Evolutionary conservation across 2,797 vertebrate genomes (phyloP).

Genomic region (Pyrocephalus nanus): DNA sequence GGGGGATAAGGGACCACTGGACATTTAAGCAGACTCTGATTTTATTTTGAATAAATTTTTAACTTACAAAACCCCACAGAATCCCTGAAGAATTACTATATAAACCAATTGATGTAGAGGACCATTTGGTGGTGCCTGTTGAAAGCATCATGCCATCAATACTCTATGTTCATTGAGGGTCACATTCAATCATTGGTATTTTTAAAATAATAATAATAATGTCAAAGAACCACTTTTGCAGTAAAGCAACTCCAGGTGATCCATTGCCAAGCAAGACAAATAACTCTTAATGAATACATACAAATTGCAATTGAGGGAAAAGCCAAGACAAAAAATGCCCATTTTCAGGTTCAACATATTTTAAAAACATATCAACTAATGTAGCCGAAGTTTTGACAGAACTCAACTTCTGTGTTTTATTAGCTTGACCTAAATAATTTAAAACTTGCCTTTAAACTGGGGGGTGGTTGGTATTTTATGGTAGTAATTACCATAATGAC

Average conservation of each 20-base stretch:
- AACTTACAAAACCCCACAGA: neutral
- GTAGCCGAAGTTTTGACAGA: neutral
- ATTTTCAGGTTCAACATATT: neutral
- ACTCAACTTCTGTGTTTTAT: neutral
- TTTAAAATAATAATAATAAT: neutral
- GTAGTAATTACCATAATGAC: neutral
- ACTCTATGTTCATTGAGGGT: neutral
- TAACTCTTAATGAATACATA: neutral
- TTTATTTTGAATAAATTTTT: neutral
- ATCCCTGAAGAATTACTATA: neutral
- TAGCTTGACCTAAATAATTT: neutral
- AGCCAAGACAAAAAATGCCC: neutral
- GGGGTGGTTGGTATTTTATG: neutral
- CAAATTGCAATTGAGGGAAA: neutral
- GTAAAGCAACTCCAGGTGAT: neutral
- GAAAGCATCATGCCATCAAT: neutral
- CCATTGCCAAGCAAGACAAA: neutral
- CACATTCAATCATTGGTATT: neutral
- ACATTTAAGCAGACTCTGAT: neutral
- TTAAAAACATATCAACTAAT: neutral
- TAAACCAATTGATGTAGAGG: neutral
- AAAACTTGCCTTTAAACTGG: neutral
- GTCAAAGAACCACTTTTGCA: neutral
- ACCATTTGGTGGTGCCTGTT: neutral
- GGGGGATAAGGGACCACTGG: neutral